Base-by-base conservation (phyloP, 2,113 vertebrate species). In the Neoarius graeffei region DNA sequence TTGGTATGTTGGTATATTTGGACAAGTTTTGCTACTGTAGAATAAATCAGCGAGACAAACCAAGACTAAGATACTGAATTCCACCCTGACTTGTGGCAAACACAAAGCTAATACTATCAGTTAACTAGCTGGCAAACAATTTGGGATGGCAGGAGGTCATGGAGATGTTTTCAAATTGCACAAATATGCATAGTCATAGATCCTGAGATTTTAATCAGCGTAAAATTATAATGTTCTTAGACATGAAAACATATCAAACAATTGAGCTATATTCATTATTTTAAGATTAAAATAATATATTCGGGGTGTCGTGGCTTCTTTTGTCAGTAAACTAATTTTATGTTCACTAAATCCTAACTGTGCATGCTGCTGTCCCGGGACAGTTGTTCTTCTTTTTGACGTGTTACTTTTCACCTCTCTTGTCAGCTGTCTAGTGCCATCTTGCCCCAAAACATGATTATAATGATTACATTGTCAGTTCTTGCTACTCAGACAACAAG, bases 391-490 rank as follows among this genome's bases (percentile, higher is more conserved):
- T 64, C 56, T 66, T 66, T 64, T 64, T 79, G 82, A 84, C 42
- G 82, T 88, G 87, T 88, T 67, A 76, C 71, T 64, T 84, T 81
- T 88, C 87, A 88, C 81, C 86, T 56, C 69, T 88, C 74, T 84
- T 77, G 81, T 88, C 87, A 79, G 71, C 82, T 84, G 59, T 79
- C 71, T n/a, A 79, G 82, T 84, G 81, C 81, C 82, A 35, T 84
- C 82, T 66, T 84, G 87, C 14, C 64, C 87, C 57, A 66, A 88
- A 42, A 66, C 81, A 67, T 27, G 71, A 79, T 84, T 84, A 67
- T 79, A 84, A 77, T 84, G 59, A 84, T 76, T 67, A 14, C 19
- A 30, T 17, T 88, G 87, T 84, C 87, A 83, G 23, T 62, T 84
- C 82, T 76, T 54, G 87, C 60, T 84, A 64, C 15, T 84, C 71